These are phyloP conservation scores for Ormia ochracea DNA, from an alignment of 2,888 invertebrate genomes.

Conservation along the genomic window DNA sequence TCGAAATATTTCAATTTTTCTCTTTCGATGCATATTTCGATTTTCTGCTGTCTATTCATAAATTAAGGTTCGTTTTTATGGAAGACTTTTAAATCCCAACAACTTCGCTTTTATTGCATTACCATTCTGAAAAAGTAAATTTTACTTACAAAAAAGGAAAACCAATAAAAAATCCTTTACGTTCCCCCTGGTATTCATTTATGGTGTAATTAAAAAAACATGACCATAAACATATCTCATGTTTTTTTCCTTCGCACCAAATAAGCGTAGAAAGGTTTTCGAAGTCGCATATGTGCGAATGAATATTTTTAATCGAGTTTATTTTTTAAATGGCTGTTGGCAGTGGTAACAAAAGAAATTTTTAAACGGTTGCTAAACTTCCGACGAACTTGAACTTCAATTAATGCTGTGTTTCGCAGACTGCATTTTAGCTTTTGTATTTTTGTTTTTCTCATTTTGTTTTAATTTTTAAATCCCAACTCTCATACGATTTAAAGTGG, in stretches of 20 bases:
- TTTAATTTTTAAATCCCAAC: slow-evolving; percentile 31
- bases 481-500: slow-evolving; percentile 35
- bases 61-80: no score
- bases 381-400: slow-evolving; percentile 61
- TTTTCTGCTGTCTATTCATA: no score
- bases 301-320: slow-evolving; percentile 52
- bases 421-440: slow-evolving; percentile 19
- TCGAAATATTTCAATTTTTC: no score
- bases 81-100: slow-evolving; percentile 32
- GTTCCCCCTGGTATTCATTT: slow-evolving; percentile 36
- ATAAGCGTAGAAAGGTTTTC: slow-evolving; percentile 4
- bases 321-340: slow-evolving; percentile 48
- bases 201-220: slow-evolving; percentile 45
- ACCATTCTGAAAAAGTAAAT: slow-evolving; percentile 2
- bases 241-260: slow-evolving; percentile 9
- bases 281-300: slow-evolving; percentile 23
- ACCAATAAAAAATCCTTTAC: not conserved
- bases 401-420: slow-evolving; percentile 40
- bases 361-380: slow-evolving; percentile 54
- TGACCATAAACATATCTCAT: slow-evolving; percentile 48
- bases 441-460: not conserved
- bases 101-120: slow-evolving; percentile 19
- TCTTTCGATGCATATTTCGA: no score
- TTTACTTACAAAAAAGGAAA: not conserved
- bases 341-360: slow-evolving; percentile 34